These are phyloP conservation scores for Calcarius ornatus DNA, from an alignment of 2,113 vertebrate species.

Conservation along the genomic window DNA sequence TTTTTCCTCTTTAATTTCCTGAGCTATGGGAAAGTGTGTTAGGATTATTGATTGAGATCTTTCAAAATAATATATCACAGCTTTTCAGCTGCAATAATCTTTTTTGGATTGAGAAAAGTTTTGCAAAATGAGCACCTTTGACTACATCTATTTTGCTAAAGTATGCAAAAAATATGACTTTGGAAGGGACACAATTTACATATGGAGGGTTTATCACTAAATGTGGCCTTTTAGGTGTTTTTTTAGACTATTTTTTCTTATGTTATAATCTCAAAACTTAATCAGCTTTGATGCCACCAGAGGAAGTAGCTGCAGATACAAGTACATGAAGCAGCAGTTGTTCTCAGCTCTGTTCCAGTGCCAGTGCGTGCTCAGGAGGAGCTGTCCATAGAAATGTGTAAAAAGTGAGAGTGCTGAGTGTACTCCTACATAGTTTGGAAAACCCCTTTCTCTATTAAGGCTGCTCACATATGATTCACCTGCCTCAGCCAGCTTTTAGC, in stretches of 20 bases:
- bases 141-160: background rate
- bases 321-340: background rate
- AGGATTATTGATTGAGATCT: background rate
- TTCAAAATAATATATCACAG: background rate
- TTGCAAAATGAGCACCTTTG: background rate
- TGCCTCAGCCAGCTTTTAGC: background rate
- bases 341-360: background rate
- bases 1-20: background rate
- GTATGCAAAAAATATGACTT: background rate
- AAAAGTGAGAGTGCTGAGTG: conserved; percentile 27
- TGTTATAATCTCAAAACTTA: background rate
- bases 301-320: background rate
- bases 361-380: background rate
- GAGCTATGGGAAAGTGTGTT: background rate
- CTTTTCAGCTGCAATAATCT: background rate
- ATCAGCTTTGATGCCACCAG: background rate
- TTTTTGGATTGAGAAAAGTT: background rate
- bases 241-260: background rate
- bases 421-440: background rate
- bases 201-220: background rate
- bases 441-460: conserved; percentile 7
- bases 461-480: background rate
- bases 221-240: background rate
- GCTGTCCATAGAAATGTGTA: background rate
- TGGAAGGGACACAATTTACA: background rate